Evolutionary conservation across 2,797 vertebrate species (phyloP), one percentile per base, ranked within the genome.

Genomic region (Trematomus bernacchii): DNA sequence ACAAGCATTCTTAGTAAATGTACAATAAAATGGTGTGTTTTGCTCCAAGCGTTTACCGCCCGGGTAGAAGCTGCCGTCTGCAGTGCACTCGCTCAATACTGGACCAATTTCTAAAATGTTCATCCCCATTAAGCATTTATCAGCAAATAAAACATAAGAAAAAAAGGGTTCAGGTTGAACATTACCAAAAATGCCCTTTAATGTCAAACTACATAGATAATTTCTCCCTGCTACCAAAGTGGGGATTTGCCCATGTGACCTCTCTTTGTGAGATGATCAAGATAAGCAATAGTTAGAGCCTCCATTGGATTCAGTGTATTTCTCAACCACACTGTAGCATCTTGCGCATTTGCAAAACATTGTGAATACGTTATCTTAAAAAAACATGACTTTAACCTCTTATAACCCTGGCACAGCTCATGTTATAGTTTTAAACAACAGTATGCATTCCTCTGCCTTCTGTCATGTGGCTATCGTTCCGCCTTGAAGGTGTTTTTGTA

Each of bases 321-420:
- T n/a, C 71, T 62, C 54, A 64, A 71, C 47, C 55, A 69, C 77
- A 46, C 21, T 2, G 37, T 15, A 46, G 37, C 18, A 21, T 10
- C 4, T 9, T 0, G 7, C 46, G 11, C 21, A 46, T 50, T 23
- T 0, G 7, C 59, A 65, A 62, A 62, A 77, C 62, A 58, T 50
- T 18, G 5, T 15, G 10, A 4, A 3, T 16, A 63, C 15, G 2
- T 18, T 54, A 21, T 27, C 9, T 10, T 18, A 52, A 65, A 60
- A 2, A 2, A 73, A 52, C 13, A 43, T 40, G n/a, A 50, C 11
- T 57, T 4, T 2, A 52, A 73, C 16, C 44, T 53, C 2, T 27
- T 3, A 18, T 11, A 21, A n/a, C 15, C 30, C n/a, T 59, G 47
- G 46, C 30, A 13, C 57, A 44, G 27, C 10, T 19, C 0, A 0